phyloP scores from a whole-genome alignment of 1,140 invertebrate genomes.

The Drosophila jambulina region DNA sequence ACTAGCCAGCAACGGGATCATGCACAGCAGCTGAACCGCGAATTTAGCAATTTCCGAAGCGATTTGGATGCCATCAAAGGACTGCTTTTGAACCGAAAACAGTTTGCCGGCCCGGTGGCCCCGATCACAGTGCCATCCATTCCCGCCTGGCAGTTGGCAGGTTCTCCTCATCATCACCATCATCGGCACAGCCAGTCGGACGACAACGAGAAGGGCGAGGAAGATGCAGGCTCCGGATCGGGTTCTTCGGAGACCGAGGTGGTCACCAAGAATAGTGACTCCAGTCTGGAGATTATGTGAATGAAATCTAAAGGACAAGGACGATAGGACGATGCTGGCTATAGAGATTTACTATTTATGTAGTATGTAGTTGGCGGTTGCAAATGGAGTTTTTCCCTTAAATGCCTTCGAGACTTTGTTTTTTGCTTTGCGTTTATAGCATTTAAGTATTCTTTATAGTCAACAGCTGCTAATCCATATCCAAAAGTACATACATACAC shows the following conservation, averaged over 20 bases:
- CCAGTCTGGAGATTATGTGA: slow-evolving; percentile 89
- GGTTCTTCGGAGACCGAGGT: slow-evolving; percentile 89
- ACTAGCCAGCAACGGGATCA: slow-evolving; percentile 85
- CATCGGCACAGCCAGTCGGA: slow-evolving; percentile 73
- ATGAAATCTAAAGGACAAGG: slow-evolving; percentile 41
- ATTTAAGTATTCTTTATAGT: slow-evolving; percentile 48
- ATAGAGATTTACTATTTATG: slow-evolving; percentile 16
- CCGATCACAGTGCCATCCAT: slow-evolving; percentile 89
- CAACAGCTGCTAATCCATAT: slow-evolving; percentile 63
- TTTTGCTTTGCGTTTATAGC: slow-evolving; percentile 46
- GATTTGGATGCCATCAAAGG: slow-evolving; percentile 92
- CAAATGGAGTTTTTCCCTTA: slow-evolving; percentile 32
- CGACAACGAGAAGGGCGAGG: slow-evolving; percentile 81
- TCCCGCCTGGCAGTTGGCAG: slow-evolving; percentile 90
- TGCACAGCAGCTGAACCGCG: slow-evolving; percentile 87
- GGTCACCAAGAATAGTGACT: slow-evolving; percentile 89
- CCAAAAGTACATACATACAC: slow-evolving; percentile 63
- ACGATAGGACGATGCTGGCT: slow-evolving; percentile 20
- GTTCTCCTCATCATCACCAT: slow-evolving; percentile 69
- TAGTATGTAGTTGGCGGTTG: slow-evolving; percentile 34
- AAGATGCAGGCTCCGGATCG: slow-evolving; percentile 86
- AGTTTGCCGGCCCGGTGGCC: slow-evolving; percentile 88
- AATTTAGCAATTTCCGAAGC: slow-evolving; percentile 90
- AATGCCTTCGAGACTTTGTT: slow-evolving; percentile 36
- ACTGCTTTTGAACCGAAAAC: slow-evolving; percentile 91